A percentile compares a stretch with the other conserved stretches of the same genome.
phyloP scores from a whole-genome alignment of 2,113 vertebrate genomes.

The Neolamprologus brichardi region DNA sequence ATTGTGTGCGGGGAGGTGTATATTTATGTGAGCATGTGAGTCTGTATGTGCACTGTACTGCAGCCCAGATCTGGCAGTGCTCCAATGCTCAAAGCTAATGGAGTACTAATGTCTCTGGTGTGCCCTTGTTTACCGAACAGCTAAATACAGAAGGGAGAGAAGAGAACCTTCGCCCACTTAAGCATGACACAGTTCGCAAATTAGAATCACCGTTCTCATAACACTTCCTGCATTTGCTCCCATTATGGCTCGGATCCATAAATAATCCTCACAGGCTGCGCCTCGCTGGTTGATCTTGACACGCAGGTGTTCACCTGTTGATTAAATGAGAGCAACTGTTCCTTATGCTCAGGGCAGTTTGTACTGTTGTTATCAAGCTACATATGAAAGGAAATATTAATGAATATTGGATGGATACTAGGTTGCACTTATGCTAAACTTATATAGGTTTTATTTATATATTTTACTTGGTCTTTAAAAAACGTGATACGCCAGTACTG shows the following conservation, averaged over 20 bases:
- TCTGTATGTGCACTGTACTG: not conserved
- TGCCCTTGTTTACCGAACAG: conserved; percentile 42
- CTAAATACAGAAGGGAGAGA: conserved; percentile 32
- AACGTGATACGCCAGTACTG: not conserved
- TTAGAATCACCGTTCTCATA: conserved; percentile 3
- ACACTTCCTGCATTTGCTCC: not conserved
- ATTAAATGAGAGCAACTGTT: not conserved
- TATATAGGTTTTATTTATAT: not conserved
- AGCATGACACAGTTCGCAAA: not conserved
- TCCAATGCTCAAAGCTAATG: conserved; percentile 28
- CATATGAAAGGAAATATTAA: not conserved
- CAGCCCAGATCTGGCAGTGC: not conserved
- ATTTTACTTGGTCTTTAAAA: not conserved
- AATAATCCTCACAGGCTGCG: not conserved
- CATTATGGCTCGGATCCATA: not conserved
- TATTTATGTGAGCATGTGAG: not conserved
- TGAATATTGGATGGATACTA: not conserved
- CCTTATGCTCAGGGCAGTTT: not conserved
- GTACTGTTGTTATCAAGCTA: not conserved
- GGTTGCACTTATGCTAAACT: not conserved
- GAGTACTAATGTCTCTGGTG: conserved; percentile 34
- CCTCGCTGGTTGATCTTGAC: not conserved
- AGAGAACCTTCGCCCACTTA: conserved; percentile 8
- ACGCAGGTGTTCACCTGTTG: conserved; percentile 5
- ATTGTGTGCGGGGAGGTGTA: not conserved